phyloP scores from a whole-genome alignment of 2,888 invertebrate genomes.

The Carabus problematicus region DNA sequence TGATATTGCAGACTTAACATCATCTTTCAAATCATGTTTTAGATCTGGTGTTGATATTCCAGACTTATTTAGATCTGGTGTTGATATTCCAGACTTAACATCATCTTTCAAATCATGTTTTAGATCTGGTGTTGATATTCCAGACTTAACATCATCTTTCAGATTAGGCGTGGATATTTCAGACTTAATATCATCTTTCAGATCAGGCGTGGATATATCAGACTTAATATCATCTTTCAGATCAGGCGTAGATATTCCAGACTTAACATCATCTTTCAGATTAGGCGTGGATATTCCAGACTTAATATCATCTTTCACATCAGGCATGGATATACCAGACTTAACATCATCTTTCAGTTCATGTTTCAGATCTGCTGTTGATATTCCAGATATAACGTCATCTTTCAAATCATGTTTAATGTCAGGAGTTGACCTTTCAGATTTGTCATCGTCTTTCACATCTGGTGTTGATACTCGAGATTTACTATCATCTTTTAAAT shows the following conservation, averaged over 20 bases:
- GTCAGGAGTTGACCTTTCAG: constrained; percentile 55
- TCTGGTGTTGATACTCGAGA: constrained; percentile 2
- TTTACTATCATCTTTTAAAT: constrained; percentile 6
- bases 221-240: constrained; percentile 11
- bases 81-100: background rate
- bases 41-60: constrained; percentile 16
- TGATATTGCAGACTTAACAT: too few species aligned
- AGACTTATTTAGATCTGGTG: too few species aligned
- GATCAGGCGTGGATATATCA: constrained; percentile 7
- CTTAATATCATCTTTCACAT: background rate
- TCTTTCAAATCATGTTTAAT: constrained; percentile 50
- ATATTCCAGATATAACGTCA: constrained; percentile 45
- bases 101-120: background rate
- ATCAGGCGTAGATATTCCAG: constrained; percentile 8
- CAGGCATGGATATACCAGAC: background rate
- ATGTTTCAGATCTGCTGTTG: constrained; percentile 17
- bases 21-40: constrained; percentile 1
- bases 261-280: constrained; percentile 35
- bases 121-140: constrained; percentile 6
- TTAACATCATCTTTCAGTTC: constrained; percentile 46
- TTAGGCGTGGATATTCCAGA: background rate
- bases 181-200: background rate
- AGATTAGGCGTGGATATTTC: constrained; percentile 14
- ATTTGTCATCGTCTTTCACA: constrained; percentile 41
- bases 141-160: constrained; percentile 44